Evolutionary conservation across 64 coral and sea anemone species (phyloP), one percentile per base, ranked within the genome.

Genomic region (Orbicella faveolata): DNA sequence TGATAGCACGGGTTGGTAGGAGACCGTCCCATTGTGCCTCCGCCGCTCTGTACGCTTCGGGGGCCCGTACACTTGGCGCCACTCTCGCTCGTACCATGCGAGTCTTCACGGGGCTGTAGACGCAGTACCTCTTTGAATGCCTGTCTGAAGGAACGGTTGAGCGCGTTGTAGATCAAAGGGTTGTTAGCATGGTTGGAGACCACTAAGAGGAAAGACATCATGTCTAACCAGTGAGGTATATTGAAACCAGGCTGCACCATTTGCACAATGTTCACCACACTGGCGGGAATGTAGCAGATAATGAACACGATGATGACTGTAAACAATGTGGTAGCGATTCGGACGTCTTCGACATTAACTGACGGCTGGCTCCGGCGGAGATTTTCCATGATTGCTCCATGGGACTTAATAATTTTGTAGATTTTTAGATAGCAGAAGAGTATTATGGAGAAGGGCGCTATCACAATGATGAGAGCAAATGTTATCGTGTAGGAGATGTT

Each of bases 181-280:
- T 92, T 92, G 61, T 92, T 84, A 9, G 90, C 82, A 33, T 92
- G 90, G 48, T 92, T 92, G 2, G 83, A 79, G 83, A 92, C 83
- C 0, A 92, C 75, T 19, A 92, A 63, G 16, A 75, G 51, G 30
- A 92, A 87, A 15, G 90, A 77, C 36, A 92, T 18, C 52, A 92
- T 84, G 77, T 92, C 90, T 6, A 87, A 26, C 26, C 76, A 66
- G 34, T 73, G 90, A 36, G 83, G 83, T 12, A 92, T 85, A 5
- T 21, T 41, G 80, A 69, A 77, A 19, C 51, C 84, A 48, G 67
- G 39, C 30, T 72, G 20, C 4, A 83, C 61, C 90, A 92, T 86
- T 26, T 92, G 75, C 6, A 92, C 74, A 34, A 87, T 63, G 37
- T 92, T 92, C 10, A 92, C 70, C 18, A 87, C 76, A 74, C 90